These are phyloP conservation scores for Drosophila sordidapex DNA, from an alignment of 2,888 invertebrate species.

Conservation along the genomic window DNA sequence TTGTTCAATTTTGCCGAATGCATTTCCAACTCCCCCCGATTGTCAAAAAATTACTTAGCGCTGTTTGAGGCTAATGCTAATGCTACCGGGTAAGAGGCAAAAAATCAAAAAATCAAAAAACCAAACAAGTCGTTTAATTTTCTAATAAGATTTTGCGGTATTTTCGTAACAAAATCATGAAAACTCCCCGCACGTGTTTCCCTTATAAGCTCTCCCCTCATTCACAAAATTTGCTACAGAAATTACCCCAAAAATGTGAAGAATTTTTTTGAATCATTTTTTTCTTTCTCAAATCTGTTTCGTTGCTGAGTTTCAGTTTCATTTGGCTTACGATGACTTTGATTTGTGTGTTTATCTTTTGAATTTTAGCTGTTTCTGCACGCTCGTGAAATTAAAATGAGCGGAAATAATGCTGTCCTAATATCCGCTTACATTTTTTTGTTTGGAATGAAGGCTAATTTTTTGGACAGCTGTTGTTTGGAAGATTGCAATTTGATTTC, in stretches of 20 bases:
- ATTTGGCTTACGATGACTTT: conserved; percentile 58
- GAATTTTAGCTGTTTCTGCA: conserved; percentile 49
- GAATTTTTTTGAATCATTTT: conserved; percentile 42
- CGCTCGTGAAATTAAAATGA: conserved; percentile 54
- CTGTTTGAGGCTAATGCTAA: background rate
- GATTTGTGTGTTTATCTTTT: conserved; percentile 71
- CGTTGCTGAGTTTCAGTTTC: conserved; percentile 58
- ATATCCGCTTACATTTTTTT: conserved; percentile 58
- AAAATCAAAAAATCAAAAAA: conserved; percentile 64
- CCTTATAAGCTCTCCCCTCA: conserved; percentile 61
- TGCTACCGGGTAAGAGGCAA: conserved; percentile 7
- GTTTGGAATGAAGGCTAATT: conserved; percentile 14
- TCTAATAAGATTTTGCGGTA: conserved; percentile 75
- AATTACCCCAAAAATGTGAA: conserved; percentile 71
- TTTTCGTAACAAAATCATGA: conserved; percentile 58
- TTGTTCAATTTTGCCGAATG: conserved; percentile 38
- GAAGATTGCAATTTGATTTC: conserved; percentile 58
- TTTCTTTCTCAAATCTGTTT: conserved; percentile 25
- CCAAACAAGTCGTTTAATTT: conserved; percentile 80
- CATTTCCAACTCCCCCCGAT: conserved; percentile 33
- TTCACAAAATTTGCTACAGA: conserved; percentile 51
- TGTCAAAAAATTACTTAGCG: conserved; percentile 16
- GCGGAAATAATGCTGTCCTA: conserved; percentile 64
- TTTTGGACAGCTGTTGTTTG: conserved; percentile 52
- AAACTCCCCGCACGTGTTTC: conserved; percentile 67